These are phyloP conservation scores for Heliocidaris tuberculata DNA, from an alignment of 35 echinoderm and acorn worm genomes.

Conservation along the genomic window DNA sequence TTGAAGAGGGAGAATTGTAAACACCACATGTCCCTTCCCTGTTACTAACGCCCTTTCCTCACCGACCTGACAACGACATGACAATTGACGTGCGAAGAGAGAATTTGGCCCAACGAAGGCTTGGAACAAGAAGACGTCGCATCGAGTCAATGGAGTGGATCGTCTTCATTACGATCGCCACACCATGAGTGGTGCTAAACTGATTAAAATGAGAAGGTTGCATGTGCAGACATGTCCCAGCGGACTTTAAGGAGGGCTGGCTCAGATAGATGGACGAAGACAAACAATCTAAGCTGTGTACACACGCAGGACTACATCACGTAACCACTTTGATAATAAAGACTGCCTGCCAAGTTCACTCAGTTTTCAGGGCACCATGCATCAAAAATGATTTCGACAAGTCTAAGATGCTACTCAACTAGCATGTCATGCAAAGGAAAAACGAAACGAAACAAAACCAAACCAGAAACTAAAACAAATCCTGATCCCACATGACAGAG, in stretches of 20 bases:
- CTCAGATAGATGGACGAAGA: neutral
- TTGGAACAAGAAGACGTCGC: conserved; percentile 6
- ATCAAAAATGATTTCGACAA: neutral
- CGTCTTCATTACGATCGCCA: conserved; percentile 16
- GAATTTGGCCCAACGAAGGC: conserved; percentile 23
- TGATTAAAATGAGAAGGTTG: conserved; percentile 4
- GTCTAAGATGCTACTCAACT: neutral
- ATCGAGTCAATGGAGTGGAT: neutral
- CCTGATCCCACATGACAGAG: neutral
- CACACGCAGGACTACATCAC: neutral
- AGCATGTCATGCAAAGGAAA: neutral
- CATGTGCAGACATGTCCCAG: conserved; percentile 35
- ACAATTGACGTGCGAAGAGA: conserved; percentile 38
- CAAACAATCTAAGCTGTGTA: conserved; percentile 1
- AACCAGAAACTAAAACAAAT: neutral
- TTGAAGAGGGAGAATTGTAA: conserved; percentile 3
- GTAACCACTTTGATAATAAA: neutral
- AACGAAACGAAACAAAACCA: neutral
- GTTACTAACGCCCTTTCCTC: conserved; percentile 32
- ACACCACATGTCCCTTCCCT: conserved; percentile 21
- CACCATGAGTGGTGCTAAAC: conserved; percentile 36
- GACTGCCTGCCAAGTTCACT: neutral
- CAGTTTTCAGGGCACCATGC: neutral
- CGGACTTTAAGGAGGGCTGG: neutral
- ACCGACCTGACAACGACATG: conserved; percentile 18